Evolutionary conservation across 2,888 invertebrate genomes (phyloP), one percentile per base, ranked within the genome.

Genomic region (Xanthorhoe spadicearia): DNA sequence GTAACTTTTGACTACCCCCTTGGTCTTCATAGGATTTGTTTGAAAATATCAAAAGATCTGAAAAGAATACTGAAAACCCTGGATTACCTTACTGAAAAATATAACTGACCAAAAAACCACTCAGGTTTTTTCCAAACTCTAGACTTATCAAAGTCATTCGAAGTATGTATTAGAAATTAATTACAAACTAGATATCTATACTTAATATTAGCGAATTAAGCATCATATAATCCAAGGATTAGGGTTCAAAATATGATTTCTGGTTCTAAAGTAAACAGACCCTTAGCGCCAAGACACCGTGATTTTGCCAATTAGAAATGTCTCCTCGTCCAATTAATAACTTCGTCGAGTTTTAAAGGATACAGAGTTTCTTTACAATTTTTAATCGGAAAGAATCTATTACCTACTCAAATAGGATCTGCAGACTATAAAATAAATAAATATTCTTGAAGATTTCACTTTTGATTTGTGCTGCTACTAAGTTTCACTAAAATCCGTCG

Each of bases 301-400:
- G 56, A 57, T 63, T 57, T 28, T 46, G 17, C 62, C 32, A 57
- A 56, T 50, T 51, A 51, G 38, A 55, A 23, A 56, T 43, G 46
- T 46, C 19, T n/a, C 8, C 50, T 23, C 7, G 19, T 55, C 54
- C 35, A 55, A 55, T 54, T 61, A 61, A 15, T 46, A 15, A 53
- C 17, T 2, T 38, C 38, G 9, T 10, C 28, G 13, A 32, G 46
- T 48, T 54, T 52, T 61, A 9, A 19, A 54, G 38, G 38, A 10
- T 13, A 10, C 15, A 3, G 38, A 38, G 38, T 10, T 38, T 38
- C 54, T 32, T n/a, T 48, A 46, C 5, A 46, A 46, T n/a, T 46
- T n/a, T 46, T 46, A n/a, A 46, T 46, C 46, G 46, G 46, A 15
- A n/a, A n/a, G n/a, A 7, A 5, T 46, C n/a, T 46, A 46, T 46